Evolutionary conservation across 2,797 vertebrate species (phyloP).

Genomic region (Sardinella longiceps): DNA sequence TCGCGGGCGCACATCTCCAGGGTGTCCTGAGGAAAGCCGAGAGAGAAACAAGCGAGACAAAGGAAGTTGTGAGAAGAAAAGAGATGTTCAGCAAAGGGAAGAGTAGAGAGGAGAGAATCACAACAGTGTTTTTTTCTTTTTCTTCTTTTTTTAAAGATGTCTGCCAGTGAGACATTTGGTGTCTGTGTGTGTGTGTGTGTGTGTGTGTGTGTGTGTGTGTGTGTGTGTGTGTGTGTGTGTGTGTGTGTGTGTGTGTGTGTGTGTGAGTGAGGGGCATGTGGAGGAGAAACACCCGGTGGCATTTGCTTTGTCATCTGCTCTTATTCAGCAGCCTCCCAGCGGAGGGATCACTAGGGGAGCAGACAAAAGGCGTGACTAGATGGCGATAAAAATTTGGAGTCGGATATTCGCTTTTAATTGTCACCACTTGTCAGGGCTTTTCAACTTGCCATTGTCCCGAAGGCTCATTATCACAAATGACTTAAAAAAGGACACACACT

Average conservation of each 20-base stretch:
- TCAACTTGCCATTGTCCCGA: slow-evolving; percentile 58
- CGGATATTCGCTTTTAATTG: slow-evolving; percentile 73
- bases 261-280: slow-evolving; percentile 37
- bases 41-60: slow-evolving; percentile 38
- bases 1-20: slow-evolving; percentile 90
- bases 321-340: slow-evolving; percentile 50
- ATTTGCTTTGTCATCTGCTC: slow-evolving; percentile 49
- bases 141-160: too few relatives aligned
- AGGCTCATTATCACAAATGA: slow-evolving; percentile 68
- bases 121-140: neutral
- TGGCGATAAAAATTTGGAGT: slow-evolving; percentile 59
- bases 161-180: neutral
- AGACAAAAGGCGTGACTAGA: slow-evolving; percentile 58
- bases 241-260: too few relatives aligned
- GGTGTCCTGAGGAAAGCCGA: slow-evolving; percentile 78
- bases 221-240: too few relatives aligned
- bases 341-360: slow-evolving; percentile 46
- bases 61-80: neutral
- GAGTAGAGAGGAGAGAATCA: neutral
- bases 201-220: too few relatives aligned
- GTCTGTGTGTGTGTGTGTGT: too few relatives aligned
- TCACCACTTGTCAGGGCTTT: slow-evolving; percentile 69
- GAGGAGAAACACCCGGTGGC: slow-evolving; percentile 54
- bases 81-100: neutral
- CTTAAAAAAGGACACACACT: slow-evolving; percentile 50